Evolutionary conservation across 2,888 invertebrate species (phyloP), one percentile per base, ranked within the genome.

Genomic region (Epiblema foenella): DNA sequence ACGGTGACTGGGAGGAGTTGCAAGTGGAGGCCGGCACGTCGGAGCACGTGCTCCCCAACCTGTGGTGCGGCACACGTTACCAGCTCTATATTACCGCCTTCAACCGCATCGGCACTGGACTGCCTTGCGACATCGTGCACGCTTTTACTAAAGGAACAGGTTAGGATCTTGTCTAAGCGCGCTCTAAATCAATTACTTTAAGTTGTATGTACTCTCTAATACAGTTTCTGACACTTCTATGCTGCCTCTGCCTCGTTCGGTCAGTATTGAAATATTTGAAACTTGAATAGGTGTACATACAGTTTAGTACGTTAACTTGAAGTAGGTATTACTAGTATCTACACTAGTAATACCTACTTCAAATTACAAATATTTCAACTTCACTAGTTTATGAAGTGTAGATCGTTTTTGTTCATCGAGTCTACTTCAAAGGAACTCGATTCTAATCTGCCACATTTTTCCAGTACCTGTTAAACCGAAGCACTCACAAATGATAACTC

Each of bases 1-100:
- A 97, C 80, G 98, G 98, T 0, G 98, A 98, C 82, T 98, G 98
- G 98, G 97, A 98, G 85, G 98, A 98, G 86, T 90, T 97, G 73
- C 97, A 97, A 86, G 96, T 98, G 67, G 96, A 97, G 76, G 96
- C 97, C 9, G 96, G 97, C 74, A 96, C 96, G 8, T 96, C 96
- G 73, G 96, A 97, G 70, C 97, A 97, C 84, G 95, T 97, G 74
- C 86, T 98, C 49, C 95, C 96, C 56, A 97, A 97, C 86, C 90
- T 98, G 54, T 97, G 97, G 96, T 98, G 98, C 82, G 98, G 98
- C 7, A 97, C 97, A 0, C 95, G 96, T 39, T 98, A 98, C 87
- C 97, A 97, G 82, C 94, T 98, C 72, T 98, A 97, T 86, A 96
- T 98, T 74, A 97, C 97, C 0, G 97, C 98, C n/a, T 97, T 96